Evolutionary conservation across 2,113 vertebrate species (phyloP).

Genomic region (Mesocricetus auratus): DNA sequence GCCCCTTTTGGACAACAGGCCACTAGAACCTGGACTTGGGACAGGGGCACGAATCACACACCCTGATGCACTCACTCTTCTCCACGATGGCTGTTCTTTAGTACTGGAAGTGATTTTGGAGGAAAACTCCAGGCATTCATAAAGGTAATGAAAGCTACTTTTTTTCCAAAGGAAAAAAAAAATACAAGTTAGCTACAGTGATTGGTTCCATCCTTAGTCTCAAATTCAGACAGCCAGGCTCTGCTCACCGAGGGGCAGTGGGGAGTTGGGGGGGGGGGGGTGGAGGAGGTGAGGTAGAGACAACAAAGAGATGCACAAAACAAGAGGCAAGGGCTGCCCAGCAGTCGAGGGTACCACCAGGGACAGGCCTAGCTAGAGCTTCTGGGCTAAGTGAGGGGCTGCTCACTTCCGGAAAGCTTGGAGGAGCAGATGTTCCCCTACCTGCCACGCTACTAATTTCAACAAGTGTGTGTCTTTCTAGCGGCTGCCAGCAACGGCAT

Average conservation of each 20-base stretch:
- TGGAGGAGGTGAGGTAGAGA: neutral
- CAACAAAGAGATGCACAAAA: neutral
- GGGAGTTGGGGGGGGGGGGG: neutral
- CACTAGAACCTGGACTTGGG: accelerated
- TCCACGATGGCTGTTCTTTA: neutral
- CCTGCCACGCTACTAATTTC: conserved; percentile 91
- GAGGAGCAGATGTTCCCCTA: conserved; percentile 89
- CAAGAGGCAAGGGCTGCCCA: accelerated
- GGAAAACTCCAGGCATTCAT: conserved; percentile 69
- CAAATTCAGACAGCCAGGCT: neutral
- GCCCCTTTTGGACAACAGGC: neutral
- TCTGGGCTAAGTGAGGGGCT: neutral
- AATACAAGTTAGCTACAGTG: neutral
- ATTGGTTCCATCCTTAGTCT: neutral
- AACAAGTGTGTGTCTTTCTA: conserved; percentile 92
- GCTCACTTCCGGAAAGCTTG: conserved; percentile 85
- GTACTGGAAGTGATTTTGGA: conserved; percentile 56
- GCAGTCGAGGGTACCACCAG: accelerated
- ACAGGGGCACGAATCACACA: neutral
- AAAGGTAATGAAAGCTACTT: neutral
- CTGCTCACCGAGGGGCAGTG: neutral
- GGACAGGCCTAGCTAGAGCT: conserved; percentile 19
- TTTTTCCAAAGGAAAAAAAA: neutral
- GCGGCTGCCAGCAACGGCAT: conserved; percentile 92
- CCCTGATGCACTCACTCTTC: neutral